A percentile compares a stretch with the other conserved stretches of the same genome.
Conservation (phyloP, 2,113 vertebrate genomes). For the Talpa occidentalis region DNA sequence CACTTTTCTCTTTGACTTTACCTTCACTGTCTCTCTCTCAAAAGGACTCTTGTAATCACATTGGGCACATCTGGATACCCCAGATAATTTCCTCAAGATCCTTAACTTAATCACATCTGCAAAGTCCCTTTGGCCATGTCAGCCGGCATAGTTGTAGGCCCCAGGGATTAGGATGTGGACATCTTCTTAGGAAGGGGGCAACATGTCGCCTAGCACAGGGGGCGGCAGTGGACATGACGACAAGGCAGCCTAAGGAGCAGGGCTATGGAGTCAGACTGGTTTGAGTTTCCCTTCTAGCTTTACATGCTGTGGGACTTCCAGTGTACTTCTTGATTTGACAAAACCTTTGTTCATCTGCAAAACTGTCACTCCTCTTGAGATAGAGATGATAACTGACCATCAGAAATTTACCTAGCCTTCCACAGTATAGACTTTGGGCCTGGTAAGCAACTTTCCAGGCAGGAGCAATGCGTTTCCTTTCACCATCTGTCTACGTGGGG, state of each 20-base stretch:
- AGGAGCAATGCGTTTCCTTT: neutral
- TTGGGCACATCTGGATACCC: neutral
- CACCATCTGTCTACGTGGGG: neutral
- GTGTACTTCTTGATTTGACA: neutral
- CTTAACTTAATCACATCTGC: conserved; percentile 9
- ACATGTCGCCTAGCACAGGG: neutral
- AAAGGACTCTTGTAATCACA: neutral
- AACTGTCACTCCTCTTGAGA: neutral
- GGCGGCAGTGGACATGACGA: neutral
- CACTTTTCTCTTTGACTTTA: neutral
- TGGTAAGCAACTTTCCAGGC: neutral
- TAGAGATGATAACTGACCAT: neutral
- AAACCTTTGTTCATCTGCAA: neutral
- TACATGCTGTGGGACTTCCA: neutral
- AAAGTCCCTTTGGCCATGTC: neutral
- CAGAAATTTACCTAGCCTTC: neutral
- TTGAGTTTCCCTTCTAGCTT: conserved; percentile 8
- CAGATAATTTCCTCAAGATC: neutral
- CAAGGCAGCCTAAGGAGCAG: neutral
- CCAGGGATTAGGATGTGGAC: neutral
- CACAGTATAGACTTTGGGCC: neutral
- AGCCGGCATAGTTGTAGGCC: neutral
- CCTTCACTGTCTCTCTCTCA: neutral
- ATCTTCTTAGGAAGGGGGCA: neutral
- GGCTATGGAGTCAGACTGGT: neutral